Evolutionary conservation across 2,888 invertebrate species (phyloP), one percentile per base, ranked within the genome.

Genomic region (Syritta pipiens): DNA sequence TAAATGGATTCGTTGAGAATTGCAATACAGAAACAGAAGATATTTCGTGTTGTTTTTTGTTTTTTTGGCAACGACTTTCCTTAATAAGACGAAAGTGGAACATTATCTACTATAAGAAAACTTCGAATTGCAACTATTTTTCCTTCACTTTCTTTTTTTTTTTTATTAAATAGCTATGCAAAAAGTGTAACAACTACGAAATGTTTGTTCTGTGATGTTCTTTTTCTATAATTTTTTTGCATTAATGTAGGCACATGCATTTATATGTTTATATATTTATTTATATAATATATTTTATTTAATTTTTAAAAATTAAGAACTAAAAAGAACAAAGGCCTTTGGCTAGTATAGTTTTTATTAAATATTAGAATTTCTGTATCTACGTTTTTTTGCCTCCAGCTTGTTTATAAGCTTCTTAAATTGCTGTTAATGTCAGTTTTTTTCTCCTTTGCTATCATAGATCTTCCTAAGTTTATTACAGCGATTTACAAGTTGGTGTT

Each of bases 41-140:
- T 37, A 6, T 17, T 14, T 6, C n/a, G n/a, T n/a, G n/a, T n/a
- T n/a, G 6, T 37, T 14, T 7, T 17, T 60, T 72, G 37, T 59
- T 72, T 49, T 67, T 74, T 79, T 79, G 72, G 79, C 72, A 72
- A 49, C 55, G 48, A 44, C 62, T 67, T 74, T 48, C 55, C 63
- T 48, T 51, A 69, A 69, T 53, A 62, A 44, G 59, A 67, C 28
- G 30, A 79, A 72, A 72, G 74, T 72, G 35, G 79, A 79, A 49
- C 79, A 12, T 57, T 55, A 67, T 72, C 60, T 55, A 77, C 35
- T 24, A 26, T n/a, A 12, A 19, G n/a, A 9, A 9, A 32, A 12
- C n/a, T 51, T 51, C 53, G 17, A 59, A 46, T 42, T 46, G 59
- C 63, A 44, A 24, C 76, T 49, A 42, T 42, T 6, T 48, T 19